A percentile compares a stretch with the other conserved stretches of the same genome.
phyloP scores from a whole-genome alignment of 2,888 invertebrate species.

The Andricus quercusramuli region DNA sequence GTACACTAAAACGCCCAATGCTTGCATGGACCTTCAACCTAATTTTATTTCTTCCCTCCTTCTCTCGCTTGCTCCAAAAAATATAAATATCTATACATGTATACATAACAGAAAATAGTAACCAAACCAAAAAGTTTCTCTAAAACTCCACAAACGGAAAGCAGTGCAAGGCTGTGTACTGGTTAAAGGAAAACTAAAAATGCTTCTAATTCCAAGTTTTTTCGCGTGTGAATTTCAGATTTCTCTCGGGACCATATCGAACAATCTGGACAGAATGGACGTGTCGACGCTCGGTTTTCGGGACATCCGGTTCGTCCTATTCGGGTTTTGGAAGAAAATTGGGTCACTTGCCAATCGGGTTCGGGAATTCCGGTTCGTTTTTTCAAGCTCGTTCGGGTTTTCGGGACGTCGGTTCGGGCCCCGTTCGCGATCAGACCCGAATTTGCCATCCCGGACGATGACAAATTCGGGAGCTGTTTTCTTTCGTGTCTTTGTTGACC shows the following conservation, averaged over 20 bases:
- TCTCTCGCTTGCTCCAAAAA: conserved; percentile 5
- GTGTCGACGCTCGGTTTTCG: conserved; percentile 34
- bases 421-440: conserved; percentile 10
- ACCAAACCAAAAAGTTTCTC: neutral
- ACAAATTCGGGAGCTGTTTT: neutral
- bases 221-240: conserved; percentile 17
- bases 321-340: neutral
- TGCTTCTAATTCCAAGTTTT: conserved; percentile 8
- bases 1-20: conserved; percentile 49
- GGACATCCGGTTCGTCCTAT: neutral
- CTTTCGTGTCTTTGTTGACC: conserved; percentile 20
- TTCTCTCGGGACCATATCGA: neutral
- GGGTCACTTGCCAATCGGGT: neutral
- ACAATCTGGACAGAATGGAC: conserved; percentile 33
- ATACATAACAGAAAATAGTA: neutral
- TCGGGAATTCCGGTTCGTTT: neutral
- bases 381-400: neutral
- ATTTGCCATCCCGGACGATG: conserved; percentile 1
- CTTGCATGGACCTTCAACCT: conserved; percentile 49
- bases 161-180: conserved; percentile 29
- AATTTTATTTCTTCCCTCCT: conserved; percentile 7
- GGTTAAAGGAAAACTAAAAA: neutral
- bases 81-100: neutral
- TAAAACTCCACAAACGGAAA: conserved; percentile 20
- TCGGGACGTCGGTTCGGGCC: conserved; percentile 1